Base-by-base conservation (phyloP, 2,797 vertebrate genomes). In the Protonibea diacanthus region DNA sequence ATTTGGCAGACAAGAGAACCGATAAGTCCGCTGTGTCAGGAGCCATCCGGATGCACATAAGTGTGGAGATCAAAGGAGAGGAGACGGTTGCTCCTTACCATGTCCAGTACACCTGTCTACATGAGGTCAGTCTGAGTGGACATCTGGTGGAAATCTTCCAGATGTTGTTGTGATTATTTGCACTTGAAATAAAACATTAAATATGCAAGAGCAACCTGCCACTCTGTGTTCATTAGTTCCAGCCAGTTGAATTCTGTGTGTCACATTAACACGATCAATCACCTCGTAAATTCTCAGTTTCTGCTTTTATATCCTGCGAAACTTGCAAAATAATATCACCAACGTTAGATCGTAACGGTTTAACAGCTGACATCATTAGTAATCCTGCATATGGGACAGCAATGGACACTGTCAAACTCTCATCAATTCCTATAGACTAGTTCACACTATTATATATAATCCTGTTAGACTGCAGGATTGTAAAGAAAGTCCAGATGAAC, bases 81-180 rank as follows among this genome's bases (percentile, higher is more conserved):
- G 98, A 99, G 93, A 99, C 98, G 3, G 97, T 99, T 82, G 96
- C 98, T n/a, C 97, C 98, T 0, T 99, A 99, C 87, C 97, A 99
- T 0, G 97, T 99, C 9, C 98, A 99, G 88, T 99, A 99, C 85
- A 99, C 98, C 44, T 99, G 98, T 84, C 94, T 99, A 33, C 98
- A 99, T 0, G 98, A 99, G 97, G 98, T 99, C 70, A 86, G 92
- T 86, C 72, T 65, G 48, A 72, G 2, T 2, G 12, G 40, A 66
- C 44, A 53, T 62, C 61, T 65, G 15, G 15, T 65, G 18, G 38
- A 66, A 74, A 58, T 53, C 17, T 61, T 59, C 11, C 13, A 14
- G 71, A 66, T 29, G 11, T 23, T 23, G 56, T 64, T 29, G 6
- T 33, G 25, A 74, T 76, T 76, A 69, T 70, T 73, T 74, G 5